Conservation (phyloP, 2,797 vertebrate species). For the Zonotrichia albicollis region DNA sequence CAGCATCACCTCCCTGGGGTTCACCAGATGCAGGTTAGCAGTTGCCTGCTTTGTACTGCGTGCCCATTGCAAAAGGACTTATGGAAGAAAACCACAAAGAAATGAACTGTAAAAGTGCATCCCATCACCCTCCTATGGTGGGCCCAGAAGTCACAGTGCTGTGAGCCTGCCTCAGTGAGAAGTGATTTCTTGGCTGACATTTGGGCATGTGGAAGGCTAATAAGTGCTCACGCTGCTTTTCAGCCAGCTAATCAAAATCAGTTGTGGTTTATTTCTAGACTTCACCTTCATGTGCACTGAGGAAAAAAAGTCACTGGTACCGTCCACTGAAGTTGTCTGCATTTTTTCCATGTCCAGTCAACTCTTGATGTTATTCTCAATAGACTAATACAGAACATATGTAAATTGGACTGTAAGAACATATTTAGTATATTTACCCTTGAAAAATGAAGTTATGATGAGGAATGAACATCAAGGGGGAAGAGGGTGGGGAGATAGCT, state of each 20-base stretch:
- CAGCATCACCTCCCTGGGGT: conserved; percentile 8
- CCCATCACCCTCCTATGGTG: not conserved
- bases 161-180: not conserved
- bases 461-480: not conserved
- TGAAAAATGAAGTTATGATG: conserved; percentile 50
- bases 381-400: conserved; percentile 36
- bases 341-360: conserved; percentile 22
- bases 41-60: not conserved
- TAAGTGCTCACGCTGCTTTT: not conserved
- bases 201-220: not conserved
- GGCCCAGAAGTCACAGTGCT: not conserved
- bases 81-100: conserved; percentile 45
- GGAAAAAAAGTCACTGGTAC: not conserved
- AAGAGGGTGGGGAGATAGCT: not conserved
- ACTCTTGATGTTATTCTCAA: conserved; percentile 22
- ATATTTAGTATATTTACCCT: conserved; percentile 13
- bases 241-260: conserved; percentile 22
- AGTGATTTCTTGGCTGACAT: conserved; percentile 41
- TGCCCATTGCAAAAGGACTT: not conserved
- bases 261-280: not conserved
- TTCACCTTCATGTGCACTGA: not conserved
- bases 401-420: conserved; percentile 13
- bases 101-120: conserved; percentile 27
- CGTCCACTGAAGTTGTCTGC: not conserved
- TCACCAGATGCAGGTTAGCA: conserved; percentile 18